Evolutionary conservation across 2,888 invertebrate species (phyloP), one percentile per base, ranked within the genome.

Genomic region (Pegoplata infirma): DNA sequence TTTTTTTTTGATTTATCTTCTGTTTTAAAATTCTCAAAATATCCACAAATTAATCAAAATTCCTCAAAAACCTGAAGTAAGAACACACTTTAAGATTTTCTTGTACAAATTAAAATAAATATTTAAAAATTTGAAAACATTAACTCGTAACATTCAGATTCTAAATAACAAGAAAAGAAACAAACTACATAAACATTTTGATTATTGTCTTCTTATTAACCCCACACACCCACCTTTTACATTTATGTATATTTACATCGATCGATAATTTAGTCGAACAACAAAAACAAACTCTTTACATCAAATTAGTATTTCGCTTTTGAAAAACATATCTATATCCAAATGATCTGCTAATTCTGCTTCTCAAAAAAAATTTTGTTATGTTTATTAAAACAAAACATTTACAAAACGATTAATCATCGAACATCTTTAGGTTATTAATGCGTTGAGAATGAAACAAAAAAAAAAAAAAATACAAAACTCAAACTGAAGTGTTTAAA

Each of bases 361-460:
- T 28, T 36, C 12, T 12, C 36, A 3, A 2, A 36, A 36, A n/a
- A 36, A 12, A 36, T 36, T 36, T 36, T 36, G 7, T 36, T 36
- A 76, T 83, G 85, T 87, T 86, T 87, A 87, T 87, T 85, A 86
- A 86, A 87, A 86, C 82, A 86, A 86, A 73, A 87, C 86, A 85
- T 87, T 87, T 84, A 83, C 83, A 81, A 69, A 81, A 76, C 85
- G 81, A 87, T 86, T 86, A 86, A 87, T 86, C 87, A 86, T 87
- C 82, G 76, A 73, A 82, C 81, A 61, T 76, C 36, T 77, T 58
- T 23, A 58, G 36, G 49, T 14, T 73, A 61, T 66, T 68, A 68
- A 40, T 28, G 49, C 44, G 10, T 49, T 68, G 17, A 28, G n/a
- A 56, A 21, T 4, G 28, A 55, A 5, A 53, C 14, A 56, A 19